Evolutionary conservation across 2,888 invertebrate genomes (phyloP).

Genomic region (Idaea dimidiata): DNA sequence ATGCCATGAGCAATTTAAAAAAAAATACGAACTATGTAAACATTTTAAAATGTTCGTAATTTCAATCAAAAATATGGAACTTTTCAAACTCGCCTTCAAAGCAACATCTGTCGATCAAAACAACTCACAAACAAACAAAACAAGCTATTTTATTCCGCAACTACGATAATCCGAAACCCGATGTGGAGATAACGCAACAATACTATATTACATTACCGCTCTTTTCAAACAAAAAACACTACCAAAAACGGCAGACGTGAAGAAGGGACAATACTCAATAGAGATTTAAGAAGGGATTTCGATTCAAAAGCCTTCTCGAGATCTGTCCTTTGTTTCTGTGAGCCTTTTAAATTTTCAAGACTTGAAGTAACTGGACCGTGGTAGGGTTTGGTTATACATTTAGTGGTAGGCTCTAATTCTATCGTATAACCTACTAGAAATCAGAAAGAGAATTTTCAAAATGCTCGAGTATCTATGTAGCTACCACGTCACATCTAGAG

Average conservation of each 20-base stretch:
- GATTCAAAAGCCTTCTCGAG: constrained; percentile 61
- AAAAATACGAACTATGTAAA: not conserved
- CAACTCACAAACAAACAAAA: constrained; percentile 26
- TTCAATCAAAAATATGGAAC: not conserved
- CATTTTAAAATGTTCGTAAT: not conserved
- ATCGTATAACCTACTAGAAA: no score
- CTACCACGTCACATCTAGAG: no score
- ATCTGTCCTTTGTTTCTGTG: constrained; percentile 61
- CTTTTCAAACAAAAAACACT: constrained; percentile 36
- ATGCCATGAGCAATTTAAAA: no score
- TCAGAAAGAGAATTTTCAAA: not conserved
- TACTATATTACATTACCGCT: constrained; percentile 69
- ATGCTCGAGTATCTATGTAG: no score
- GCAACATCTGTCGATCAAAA: constrained; percentile 16
- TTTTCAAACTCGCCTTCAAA: not conserved
- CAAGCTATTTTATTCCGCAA: constrained; percentile 25
- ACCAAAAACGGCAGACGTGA: constrained; percentile 50
- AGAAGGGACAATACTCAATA: constrained; percentile 64
- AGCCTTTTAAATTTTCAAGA: constrained; percentile 59
- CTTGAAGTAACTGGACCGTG: constrained; percentile 56
- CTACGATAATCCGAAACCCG: constrained; percentile 58
- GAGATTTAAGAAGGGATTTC: constrained; percentile 72
- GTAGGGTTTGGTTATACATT: constrained; percentile 26
- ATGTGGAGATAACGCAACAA: constrained; percentile 58
- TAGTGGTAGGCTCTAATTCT: not conserved